Evolutionary conservation across 2,888 invertebrate genomes (phyloP).

Genomic region (Scaptomyza flava): DNA sequence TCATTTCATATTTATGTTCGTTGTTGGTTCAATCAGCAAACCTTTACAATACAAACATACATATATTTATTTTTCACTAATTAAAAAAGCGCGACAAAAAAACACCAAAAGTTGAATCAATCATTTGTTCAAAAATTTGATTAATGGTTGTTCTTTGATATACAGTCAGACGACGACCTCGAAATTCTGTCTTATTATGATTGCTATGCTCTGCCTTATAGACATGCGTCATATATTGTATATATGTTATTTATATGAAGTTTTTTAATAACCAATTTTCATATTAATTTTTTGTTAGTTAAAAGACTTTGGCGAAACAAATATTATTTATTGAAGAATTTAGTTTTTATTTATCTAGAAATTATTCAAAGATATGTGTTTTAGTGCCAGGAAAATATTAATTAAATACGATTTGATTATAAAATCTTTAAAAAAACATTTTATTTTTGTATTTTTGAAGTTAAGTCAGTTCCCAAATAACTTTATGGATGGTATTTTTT

Average conservation of each 20-base stretch:
- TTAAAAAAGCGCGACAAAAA: slow-evolving; percentile 63
- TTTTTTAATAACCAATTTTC: slow-evolving; percentile 1
- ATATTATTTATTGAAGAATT: no score
- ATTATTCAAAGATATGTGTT: no score
- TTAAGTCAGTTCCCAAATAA: no score
- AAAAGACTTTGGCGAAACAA: no score
- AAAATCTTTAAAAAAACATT: no score
- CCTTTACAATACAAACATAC: slow-evolving; percentile 1
- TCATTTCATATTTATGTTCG: slow-evolving; percentile 12
- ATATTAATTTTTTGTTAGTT: slow-evolving; percentile 5
- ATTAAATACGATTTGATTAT: no score
- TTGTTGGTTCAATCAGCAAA: slow-evolving; percentile 24
- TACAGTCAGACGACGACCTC: slow-evolving; percentile 41
- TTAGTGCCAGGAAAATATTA: no score
- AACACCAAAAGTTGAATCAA: slow-evolving; percentile 60
- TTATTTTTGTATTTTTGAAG: neutral
- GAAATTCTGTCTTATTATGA: slow-evolving; percentile 24
- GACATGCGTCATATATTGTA: slow-evolving; percentile 30
- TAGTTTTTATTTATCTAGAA: no score
- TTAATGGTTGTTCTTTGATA: slow-evolving; percentile 64
- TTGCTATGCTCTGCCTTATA: slow-evolving; percentile 1
- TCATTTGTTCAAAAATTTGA: slow-evolving; percentile 75
- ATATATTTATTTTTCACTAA: slow-evolving; percentile 61
- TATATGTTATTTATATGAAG: neutral
- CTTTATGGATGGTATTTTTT: no score